Evolutionary conservation across 2,797 vertebrate species (phyloP), one percentile per base, ranked within the genome.

Genomic region (Manis crassicaudata): DNA sequence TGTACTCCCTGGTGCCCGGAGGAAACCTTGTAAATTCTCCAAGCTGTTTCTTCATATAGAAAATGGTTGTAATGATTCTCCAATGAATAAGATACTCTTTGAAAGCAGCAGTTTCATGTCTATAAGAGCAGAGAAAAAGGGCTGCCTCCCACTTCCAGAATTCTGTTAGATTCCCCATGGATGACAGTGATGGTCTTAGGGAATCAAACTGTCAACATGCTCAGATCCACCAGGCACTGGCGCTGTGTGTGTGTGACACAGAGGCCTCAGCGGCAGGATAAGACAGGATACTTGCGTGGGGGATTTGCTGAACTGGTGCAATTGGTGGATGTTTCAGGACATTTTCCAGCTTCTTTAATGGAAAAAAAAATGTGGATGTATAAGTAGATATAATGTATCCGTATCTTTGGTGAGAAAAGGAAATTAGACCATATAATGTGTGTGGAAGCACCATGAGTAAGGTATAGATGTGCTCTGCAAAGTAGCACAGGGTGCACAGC

Each of bases 401-500:
- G 25, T 7, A 58, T 81, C 32, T 63, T 65, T 46, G 27, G 81
- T 68, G 25, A 43, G 58, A 76, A n/a, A 92, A 82, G 12, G 12
- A 94, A 76, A 68, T 77, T 25, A 46, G 81, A 72, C 17, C 23
- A 18, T 43, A 11, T 5, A 54, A 65, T 2, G 14, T 87, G 9
- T 56, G 0, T 4, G 52, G 40, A 58, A 76, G 70, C 37, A n/a
- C 4, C 32, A 2, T 2, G 25, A 56, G 10, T n/a, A 75, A 60
- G 4, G 7, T 11, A 20, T 7, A 8, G 40, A 8, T 35, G 9
- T 43, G 11, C 18, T 16, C 3, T 40, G 54, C 4, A 23, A 32
- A 29, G 32, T 1, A 65, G 40, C 40, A 2, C 3, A 35, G 29
- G 37, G 20, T 7, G 18, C 1, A 1, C 4, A n/a, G 32, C 3